These are phyloP conservation scores for Sinocyclocheilus grahami DNA, from an alignment of 2,113 vertebrate genomes.

Conservation along the genomic window DNA sequence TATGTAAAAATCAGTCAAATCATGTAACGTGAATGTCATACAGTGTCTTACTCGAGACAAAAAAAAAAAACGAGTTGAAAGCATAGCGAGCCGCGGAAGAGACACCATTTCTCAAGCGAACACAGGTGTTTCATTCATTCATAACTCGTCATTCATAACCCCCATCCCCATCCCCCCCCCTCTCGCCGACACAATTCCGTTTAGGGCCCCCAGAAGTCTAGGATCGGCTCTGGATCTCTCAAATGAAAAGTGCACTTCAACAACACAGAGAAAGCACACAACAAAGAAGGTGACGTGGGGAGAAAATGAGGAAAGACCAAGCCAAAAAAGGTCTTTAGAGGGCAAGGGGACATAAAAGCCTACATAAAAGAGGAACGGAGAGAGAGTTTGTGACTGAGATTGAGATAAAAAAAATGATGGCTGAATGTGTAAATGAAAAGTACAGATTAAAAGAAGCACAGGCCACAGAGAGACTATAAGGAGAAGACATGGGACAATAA, in stretches of 20 bases:
- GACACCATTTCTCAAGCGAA: too few relatives aligned
- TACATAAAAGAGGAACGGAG: neutral
- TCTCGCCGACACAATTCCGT: too few relatives aligned
- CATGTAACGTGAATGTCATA: too few relatives aligned
- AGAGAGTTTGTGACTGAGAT: conserved; percentile 5
- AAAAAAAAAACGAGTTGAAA: too few relatives aligned
- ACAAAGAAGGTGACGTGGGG: conserved; percentile 1
- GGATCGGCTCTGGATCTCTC: neutral
- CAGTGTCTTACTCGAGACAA: too few relatives aligned
- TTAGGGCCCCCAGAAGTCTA: too few relatives aligned
- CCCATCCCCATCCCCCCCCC: too few relatives aligned
- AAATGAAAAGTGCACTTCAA: conserved; percentile 24
- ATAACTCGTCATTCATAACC: too few relatives aligned
- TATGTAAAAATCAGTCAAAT: too few relatives aligned
- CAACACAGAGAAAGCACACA: neutral
- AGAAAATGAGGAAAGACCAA: conserved; percentile 20
- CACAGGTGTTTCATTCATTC: too few relatives aligned
- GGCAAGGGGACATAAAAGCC: conserved; percentile 8
- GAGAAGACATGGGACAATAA: neutral
- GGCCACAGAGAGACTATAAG: conserved; percentile 8
- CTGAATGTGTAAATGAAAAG: conserved; percentile 37
- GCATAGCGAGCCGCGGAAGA: too few relatives aligned
- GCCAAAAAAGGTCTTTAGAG: neutral
- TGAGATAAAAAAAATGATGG: neutral
- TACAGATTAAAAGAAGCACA: conserved; percentile 19